Conservation (phyloP, 2,797 vertebrate species). For the Sandelia bainsii region DNA sequence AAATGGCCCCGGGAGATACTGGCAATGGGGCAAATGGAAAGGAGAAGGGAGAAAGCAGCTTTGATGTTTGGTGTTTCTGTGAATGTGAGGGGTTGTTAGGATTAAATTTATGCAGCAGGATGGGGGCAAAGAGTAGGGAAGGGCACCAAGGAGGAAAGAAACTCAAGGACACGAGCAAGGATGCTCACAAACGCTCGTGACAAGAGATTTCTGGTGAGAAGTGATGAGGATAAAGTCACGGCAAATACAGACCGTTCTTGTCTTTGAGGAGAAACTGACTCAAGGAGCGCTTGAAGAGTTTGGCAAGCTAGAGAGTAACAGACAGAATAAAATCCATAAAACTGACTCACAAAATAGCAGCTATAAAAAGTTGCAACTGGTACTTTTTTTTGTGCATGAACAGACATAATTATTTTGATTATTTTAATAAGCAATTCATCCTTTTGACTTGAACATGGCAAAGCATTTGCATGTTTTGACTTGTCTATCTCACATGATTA, state of each 20-base stretch:
- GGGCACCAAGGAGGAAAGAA: conserved; percentile 44
- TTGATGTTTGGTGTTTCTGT: background rate
- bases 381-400: too few species aligned
- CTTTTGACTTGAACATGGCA: too few species aligned
- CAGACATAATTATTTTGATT: too few species aligned
- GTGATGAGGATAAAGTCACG: conserved; percentile 38
- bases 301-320: conserved; percentile 11
- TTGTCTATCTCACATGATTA: too few species aligned
- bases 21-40: conserved; percentile 27
- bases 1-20: conserved; percentile 42
- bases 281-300: conserved; percentile 5
- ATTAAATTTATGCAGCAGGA: conserved; percentile 50
- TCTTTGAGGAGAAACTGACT: background rate
- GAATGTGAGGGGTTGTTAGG: conserved; percentile 26
- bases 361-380: background rate
- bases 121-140: conserved; percentile 12
- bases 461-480: too few species aligned
- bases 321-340: background rate
- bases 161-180: background rate
- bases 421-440: too few species aligned
- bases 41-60: background rate
- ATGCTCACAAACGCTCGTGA: conserved; percentile 38
- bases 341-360: too few species aligned
- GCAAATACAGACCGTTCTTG: background rate
- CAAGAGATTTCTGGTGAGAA: conserved; percentile 44